Evolutionary conservation across 1,140 invertebrate species (phyloP).

Genomic region (Dreissena rostriformis): DNA sequence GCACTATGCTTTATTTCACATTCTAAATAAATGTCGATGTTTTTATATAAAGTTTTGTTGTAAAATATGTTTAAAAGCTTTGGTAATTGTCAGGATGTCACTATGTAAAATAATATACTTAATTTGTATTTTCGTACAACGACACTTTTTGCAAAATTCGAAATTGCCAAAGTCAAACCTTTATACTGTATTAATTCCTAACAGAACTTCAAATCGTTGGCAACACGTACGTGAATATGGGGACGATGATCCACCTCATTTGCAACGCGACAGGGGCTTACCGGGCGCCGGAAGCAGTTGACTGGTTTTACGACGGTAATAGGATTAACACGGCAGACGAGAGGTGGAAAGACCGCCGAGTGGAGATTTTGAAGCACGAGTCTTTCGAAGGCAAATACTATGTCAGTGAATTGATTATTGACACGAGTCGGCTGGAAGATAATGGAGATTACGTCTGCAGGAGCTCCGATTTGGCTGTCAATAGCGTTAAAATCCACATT

Average conservation of each 20-base stretch:
- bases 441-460: conserved; percentile 67
- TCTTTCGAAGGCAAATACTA: conserved; percentile 57
- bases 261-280: conserved; percentile 66
- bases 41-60: too few species aligned
- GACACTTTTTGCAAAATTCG: too few species aligned
- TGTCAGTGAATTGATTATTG: conserved; percentile 64
- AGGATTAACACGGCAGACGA: conserved; percentile 52
- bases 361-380: conserved; percentile 54
- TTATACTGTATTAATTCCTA: conserved; percentile 15
- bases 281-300: conserved; percentile 63
- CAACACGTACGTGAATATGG: conserved; percentile 51
- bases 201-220: conserved; percentile 59
- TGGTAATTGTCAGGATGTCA: too few species aligned
- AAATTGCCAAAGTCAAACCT: too few species aligned
- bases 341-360: conserved; percentile 54
- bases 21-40: too few species aligned
- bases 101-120: too few species aligned
- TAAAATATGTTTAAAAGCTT: too few species aligned
- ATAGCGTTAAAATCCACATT: conserved; percentile 62
- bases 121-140: too few species aligned
- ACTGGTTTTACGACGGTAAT: conserved; percentile 69
- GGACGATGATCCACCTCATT: conserved; percentile 57
- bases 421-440: conserved; percentile 58
- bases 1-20: too few species aligned
- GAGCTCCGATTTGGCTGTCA: conserved; percentile 61